These are phyloP conservation scores for Aethina tumida DNA, from an alignment of 1,140 invertebrate genomes.

Conservation along the genomic window DNA sequence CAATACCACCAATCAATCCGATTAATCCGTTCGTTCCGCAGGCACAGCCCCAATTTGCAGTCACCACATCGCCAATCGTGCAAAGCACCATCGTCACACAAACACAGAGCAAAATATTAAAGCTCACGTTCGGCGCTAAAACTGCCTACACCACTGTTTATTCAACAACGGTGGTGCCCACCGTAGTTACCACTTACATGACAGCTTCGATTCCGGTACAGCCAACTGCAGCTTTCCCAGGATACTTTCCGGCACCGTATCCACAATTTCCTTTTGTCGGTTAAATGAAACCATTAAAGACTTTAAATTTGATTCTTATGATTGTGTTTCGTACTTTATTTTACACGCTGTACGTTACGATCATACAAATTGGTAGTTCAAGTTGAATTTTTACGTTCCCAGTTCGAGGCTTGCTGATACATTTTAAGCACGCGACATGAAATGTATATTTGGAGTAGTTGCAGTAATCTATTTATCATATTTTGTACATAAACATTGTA, in stretches of 20 bases:
- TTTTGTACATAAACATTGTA: conserved; percentile 7
- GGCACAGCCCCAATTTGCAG: conserved; percentile 56
- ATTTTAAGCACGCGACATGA: too few species aligned
- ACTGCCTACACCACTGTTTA: conserved; percentile 79
- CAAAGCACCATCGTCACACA: conserved; percentile 69
- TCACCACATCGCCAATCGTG: conserved; percentile 72
- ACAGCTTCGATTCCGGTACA: conserved; percentile 66
- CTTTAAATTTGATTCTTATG: too few species aligned
- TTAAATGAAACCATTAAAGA: too few species aligned
- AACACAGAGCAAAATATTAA: conserved; percentile 71
- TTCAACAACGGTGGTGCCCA: conserved; percentile 75
- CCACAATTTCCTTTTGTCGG: conserved; percentile 64
- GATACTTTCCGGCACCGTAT: conserved; percentile 66
- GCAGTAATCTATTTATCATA: conserved; percentile 3
- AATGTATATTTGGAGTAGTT: not conserved
- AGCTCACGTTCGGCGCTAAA: conserved; percentile 79
- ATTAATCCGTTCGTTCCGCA: conserved; percentile 39
- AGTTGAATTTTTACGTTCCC: too few species aligned
- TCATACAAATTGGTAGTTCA: too few species aligned
- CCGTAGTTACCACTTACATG: conserved; percentile 68
- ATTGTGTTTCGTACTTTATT: too few species aligned
- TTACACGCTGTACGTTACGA: too few species aligned
- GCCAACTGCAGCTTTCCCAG: conserved; percentile 54
- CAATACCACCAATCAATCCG: conserved; percentile 42
- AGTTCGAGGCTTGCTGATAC: too few species aligned